Evolutionary conservation across 2,797 vertebrate genomes (phyloP).

Genomic region (Potorous gilbertii): DNA sequence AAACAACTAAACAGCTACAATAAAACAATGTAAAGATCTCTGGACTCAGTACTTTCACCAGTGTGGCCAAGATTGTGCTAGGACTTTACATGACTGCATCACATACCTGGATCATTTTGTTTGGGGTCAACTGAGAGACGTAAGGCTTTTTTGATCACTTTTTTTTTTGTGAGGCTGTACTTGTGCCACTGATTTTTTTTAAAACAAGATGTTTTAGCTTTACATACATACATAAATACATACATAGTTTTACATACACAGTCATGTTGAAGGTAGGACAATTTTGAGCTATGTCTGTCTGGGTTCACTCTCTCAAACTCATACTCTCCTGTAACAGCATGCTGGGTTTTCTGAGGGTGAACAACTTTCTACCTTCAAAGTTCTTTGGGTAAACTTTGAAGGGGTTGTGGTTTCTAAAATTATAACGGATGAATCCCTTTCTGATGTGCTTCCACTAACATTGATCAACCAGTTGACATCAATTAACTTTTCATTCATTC

Average conservation of each 20-base stretch:
- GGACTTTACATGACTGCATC: not conserved
- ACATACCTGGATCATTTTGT: not conserved
- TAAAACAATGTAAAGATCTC: not conserved
- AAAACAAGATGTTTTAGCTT: constrained; percentile 20
- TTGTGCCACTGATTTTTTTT: constrained; percentile 16
- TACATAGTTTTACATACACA: constrained; percentile 31
- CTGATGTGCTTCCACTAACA: not conserved
- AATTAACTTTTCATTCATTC: not conserved
- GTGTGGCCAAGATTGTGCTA: not conserved
- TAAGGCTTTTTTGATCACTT: not conserved
- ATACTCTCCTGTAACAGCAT: not conserved
- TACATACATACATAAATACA: constrained; percentile 11
- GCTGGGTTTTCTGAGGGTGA: not conserved
- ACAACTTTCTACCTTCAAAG: not conserved
- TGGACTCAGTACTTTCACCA: not conserved
- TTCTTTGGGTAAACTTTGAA: not conserved
- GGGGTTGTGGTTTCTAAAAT: not conserved
- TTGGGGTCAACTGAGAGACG: not conserved
- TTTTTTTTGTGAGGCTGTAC: not conserved
- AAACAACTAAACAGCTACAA: not conserved
- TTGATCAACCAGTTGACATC: not conserved
- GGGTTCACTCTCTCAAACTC: not conserved
- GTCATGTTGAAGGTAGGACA: constrained; percentile 17
- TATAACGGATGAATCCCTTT: not conserved
- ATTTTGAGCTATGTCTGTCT: no score